These are phyloP conservation scores for Globia sparganii DNA, from an alignment of 2,888 invertebrate genomes.

Conservation along the genomic window DNA sequence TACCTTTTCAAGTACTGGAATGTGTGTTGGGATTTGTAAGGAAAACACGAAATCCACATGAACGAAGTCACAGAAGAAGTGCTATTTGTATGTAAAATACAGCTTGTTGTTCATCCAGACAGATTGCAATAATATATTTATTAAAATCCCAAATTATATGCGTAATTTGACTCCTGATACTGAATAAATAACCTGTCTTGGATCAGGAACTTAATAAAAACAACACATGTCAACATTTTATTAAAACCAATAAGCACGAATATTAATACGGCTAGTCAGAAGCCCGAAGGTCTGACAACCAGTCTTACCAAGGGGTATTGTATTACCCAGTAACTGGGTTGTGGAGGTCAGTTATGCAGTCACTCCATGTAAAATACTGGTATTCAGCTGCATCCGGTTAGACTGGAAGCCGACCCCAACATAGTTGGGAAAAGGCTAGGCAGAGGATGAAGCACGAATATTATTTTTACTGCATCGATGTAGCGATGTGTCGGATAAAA, in stretches of 20 bases:
- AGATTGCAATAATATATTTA: neutral
- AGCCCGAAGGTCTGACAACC: too few relatives aligned
- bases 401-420: too few relatives aligned
- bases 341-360: too few relatives aligned
- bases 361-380: too few relatives aligned
- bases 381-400: too few relatives aligned
- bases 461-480: neutral
- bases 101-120: neutral
- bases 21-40: neutral
- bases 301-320: too few relatives aligned
- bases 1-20: neutral
- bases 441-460: too few relatives aligned
- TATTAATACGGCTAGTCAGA: too few relatives aligned
- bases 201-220: neutral
- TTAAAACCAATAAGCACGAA: neutral
- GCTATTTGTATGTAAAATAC: neutral
- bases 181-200: neutral
- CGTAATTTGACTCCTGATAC: neutral
- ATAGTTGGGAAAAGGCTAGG: too few relatives aligned
- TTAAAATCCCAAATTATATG: neutral
- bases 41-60: neutral
- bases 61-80: too few relatives aligned
- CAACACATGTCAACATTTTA: neutral
- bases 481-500: neutral
- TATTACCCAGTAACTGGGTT: too few relatives aligned